Evolutionary conservation across 2,797 vertebrate species (phyloP).

Genomic region (Nannoperca australis): DNA sequence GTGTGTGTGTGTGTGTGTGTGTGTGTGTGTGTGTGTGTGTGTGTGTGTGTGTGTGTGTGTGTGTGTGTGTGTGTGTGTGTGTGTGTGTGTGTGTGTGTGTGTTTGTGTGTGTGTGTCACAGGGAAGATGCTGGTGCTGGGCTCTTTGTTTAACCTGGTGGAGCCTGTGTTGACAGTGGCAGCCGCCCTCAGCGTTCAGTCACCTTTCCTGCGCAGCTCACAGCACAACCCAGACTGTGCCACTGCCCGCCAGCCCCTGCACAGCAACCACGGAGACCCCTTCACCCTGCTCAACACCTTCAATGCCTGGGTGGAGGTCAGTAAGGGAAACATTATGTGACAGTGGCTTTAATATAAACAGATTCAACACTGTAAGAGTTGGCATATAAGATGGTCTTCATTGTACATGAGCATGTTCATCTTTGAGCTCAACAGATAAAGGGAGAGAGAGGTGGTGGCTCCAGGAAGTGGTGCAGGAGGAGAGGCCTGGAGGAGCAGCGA

Average conservation of each 20-base stretch:
- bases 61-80: background rate
- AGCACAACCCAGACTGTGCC: constrained; percentile 85
- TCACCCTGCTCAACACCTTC: constrained; percentile 93
- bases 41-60: no score
- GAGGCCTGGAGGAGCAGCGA: constrained; percentile 93
- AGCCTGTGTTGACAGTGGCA: constrained; percentile 90
- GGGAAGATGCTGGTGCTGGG: constrained; percentile 95
- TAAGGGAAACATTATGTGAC: background rate
- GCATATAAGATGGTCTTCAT: background rate
- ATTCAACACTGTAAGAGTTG: background rate
- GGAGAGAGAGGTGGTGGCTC: constrained; percentile 85
- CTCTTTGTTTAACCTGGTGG: constrained; percentile 87
- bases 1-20: background rate
- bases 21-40: background rate
- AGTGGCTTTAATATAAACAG: background rate
- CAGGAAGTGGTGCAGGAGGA: constrained; percentile 91
- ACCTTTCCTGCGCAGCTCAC: constrained; percentile 88
- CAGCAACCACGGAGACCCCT: constrained; percentile 93
- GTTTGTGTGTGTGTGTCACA: constrained; percentile 54
- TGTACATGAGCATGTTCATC: background rate
- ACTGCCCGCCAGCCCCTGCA: constrained; percentile 87
- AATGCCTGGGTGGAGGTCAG: constrained; percentile 94
- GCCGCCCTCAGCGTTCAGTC: constrained; percentile 92
- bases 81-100: background rate
- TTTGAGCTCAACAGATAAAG: constrained; percentile 86